Evolutionary conservation across 1,140 invertebrate species (phyloP), one percentile per base, ranked within the genome.

Genomic region (fruit fly (Drosophila melanogaster)): DNA sequence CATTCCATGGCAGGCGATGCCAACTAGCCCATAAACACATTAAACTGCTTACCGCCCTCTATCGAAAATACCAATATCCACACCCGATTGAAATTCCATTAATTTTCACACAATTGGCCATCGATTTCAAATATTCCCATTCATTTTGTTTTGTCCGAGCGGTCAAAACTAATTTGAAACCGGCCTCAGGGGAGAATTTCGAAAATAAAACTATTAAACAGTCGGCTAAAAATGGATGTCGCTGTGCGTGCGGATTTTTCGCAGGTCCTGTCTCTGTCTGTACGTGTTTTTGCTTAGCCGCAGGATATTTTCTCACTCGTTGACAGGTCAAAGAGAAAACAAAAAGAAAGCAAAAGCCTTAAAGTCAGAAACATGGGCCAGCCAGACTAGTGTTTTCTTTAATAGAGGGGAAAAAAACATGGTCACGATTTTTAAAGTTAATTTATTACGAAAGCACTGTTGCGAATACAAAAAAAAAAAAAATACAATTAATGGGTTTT

Each of bases 181-280:
- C 35, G 30, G 60, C 80, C 67, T 51, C 58, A 40, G 75, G 74
- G 57, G 56, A 58, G 57, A 83, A 75, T 75, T 81, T 74, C 12
- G 30, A 17, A 15, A 53, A 58, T 66, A 58, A 60, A 60, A 59
- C 54, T 67, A 77, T 77, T 77, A 53, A 53, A 38, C 26, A 37
- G n/a, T 49, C 30, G 30, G 37, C 37, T 30, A 15, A n/a, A 56
- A 56, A 19, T 12, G 49, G 5, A 11, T 4, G 49, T 35, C 6
- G 49, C 15, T 35, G 12, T 35, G 30, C 1, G 15, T 51, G 30
- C 24, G 15, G 11, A 15, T 15, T 33, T 49, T 49, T 49, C 14
- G 17, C 10, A 15, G n/a, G 35, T 40, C 17, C 19, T 35, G 14
- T 69, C 40, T 22, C 10, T 47, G 41, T 44, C 14, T 46, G 44